Percentiles rank a stretch among this genome's conserved stretches.
Conservation (phyloP, 1,140 invertebrate species). For the Condylostylus longicornis region DNA sequence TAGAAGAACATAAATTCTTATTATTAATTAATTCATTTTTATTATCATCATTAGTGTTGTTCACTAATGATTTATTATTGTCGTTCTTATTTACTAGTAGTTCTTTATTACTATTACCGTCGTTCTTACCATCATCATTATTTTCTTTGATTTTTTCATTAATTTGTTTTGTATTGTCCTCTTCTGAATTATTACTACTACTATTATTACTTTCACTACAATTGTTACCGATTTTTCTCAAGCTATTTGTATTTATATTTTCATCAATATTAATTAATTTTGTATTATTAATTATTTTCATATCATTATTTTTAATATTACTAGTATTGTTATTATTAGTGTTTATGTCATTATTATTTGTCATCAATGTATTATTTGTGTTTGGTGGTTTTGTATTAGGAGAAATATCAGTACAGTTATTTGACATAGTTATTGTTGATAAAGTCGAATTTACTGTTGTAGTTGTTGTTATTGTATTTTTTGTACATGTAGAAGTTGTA, state of each 20-base stretch:
- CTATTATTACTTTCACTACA: constrained; percentile 7
- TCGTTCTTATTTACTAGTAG: no score
- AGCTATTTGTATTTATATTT: no score
- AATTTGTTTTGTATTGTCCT: no score
- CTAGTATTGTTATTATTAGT: constrained; percentile 4
- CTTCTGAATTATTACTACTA: constrained; percentile 6
- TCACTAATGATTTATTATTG: no score
- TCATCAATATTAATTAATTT: no score
- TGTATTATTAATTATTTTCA: neutral
- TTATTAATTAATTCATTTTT: no score
- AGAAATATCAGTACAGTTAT: constrained; percentile 9
- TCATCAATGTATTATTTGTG: neutral
- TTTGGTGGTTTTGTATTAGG: constrained; percentile 6
- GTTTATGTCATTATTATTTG: constrained; percentile 2
- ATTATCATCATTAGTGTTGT: no score
- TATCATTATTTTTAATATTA: neutral
- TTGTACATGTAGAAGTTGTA: no score
- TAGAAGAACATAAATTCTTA: no score
- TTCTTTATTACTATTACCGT: neutral
- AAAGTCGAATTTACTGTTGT: constrained; percentile 4
- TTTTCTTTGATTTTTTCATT: no score
- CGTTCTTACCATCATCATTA: neutral
- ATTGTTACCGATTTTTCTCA: constrained; percentile 4
- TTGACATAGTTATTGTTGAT: constrained; percentile 18
- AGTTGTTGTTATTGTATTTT: constrained; percentile 9